Evolutionary conservation across 30 jellyfish, hydroid and myxozoan genomes (phyloP).

Genomic region (Hydractinia symbiolongicarpus): DNA sequence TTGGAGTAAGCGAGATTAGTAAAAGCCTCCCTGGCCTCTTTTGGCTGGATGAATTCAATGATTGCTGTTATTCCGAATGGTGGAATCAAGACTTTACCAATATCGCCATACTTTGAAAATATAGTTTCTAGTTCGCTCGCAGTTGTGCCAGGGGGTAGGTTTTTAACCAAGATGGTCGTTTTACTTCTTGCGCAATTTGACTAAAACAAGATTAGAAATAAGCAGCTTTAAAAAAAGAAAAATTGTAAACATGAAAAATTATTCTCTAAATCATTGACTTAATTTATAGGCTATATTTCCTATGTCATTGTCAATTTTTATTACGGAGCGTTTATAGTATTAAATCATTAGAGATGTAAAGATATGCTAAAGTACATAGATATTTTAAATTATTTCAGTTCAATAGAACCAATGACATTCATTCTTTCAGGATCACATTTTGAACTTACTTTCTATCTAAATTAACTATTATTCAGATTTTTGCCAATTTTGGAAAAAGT

Average conservation of each 20-base stretch:
- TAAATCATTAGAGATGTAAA: no score
- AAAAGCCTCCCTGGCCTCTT: constrained; percentile 85
- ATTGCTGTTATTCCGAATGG: constrained; percentile 97
- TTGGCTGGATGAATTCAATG: constrained; percentile 67
- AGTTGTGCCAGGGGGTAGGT: constrained; percentile 80
- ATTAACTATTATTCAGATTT: no score
- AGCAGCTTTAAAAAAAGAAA: background rate
- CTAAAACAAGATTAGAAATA: constrained; percentile 19
- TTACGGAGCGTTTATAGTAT: no score
- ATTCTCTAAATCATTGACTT: background rate
- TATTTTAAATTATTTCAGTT: no score
- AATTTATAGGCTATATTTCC: background rate
- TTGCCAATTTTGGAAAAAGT: no score
- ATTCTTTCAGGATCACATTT: no score
- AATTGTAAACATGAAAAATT: background rate
- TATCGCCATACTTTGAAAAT: constrained; percentile 68
- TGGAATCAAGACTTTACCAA: constrained; percentile 74
- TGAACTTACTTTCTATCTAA: no score
- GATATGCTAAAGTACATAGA: no score
- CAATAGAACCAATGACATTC: no score
- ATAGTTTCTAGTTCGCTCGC: constrained; percentile 49
- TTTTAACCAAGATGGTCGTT: constrained; percentile 71
- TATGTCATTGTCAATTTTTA: no score
- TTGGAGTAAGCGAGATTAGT: constrained; percentile 68
- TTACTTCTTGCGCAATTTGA: constrained; percentile 54